Evolutionary conservation across 2,797 vertebrate species (phyloP), one percentile per base, ranked within the genome.

Genomic region (Rousettus madagascariensis): DNA sequence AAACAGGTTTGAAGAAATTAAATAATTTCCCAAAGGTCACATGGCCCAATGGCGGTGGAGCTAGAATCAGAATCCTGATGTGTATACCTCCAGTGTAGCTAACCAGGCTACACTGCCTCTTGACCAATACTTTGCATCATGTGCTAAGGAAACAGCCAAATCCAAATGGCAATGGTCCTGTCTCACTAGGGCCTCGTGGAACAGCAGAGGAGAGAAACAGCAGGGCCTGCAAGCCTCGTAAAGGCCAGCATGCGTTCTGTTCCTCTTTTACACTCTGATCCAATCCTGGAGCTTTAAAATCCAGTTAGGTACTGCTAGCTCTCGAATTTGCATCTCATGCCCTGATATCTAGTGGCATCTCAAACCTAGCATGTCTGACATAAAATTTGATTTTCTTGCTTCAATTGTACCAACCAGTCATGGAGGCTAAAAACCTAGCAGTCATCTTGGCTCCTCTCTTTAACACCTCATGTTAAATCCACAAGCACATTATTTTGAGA

Each of bases 381-480:
- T 2, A 85, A 26, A 94, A 80, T 87, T 86, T 72, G 3, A 79
- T 36, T 85, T 89, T 94, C 24, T 86, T 65, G n/a, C 36, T 82
- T 75, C 16, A 11, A n/a, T n/a, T 61, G 41, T 11, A 93, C 6
- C 66, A 28, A 51, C 26, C 22, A 46, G 46, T 61, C 24, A 75
- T 22, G 61, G 59, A 91, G 20, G 13, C 20, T 30, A 55, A 61
- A 86, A 83, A 55, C 36, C 22, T 71, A 36, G 38, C 10, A 43
- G 15, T 66, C 30, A 41, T 78, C 36, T 86, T 66, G 65, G 41
- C 33, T 80, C n/a, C 5, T 84, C 28, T 51, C 51, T 57, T 71
- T 80, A 61, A 51, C 7, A 92, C 8, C 12, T 65, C 55, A 75
- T 2, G 55, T 43, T 75, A 84, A 86, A 63, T 51, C 55, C 53